These are phyloP conservation scores for Phrynocephalus versicolor DNA, from an alignment of 2,113 vertebrate species.

Conservation along the genomic window DNA sequence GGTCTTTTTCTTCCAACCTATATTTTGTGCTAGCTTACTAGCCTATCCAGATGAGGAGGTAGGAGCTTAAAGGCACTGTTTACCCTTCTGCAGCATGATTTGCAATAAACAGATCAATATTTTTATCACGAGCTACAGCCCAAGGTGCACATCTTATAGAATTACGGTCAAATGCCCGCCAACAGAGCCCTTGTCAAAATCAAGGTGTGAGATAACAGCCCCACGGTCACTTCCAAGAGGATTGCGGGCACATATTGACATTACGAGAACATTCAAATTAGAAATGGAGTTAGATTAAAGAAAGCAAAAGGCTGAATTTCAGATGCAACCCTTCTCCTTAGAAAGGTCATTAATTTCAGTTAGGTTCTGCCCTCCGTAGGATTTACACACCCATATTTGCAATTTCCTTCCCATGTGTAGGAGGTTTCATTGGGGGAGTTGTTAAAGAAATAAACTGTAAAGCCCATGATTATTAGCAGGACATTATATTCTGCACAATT, in stretches of 20 bases:
- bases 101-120: conserved; percentile 14
- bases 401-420: background rate
- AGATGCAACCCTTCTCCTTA: background rate
- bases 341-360: background rate
- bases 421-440: too few relatives aligned
- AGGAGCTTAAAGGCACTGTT: conserved; percentile 13
- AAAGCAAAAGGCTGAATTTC: background rate
- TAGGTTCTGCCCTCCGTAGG: background rate
- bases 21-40: conserved; percentile 4
- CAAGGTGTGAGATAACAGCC: too few relatives aligned
- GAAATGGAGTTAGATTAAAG: background rate
- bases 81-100: conserved; percentile 44
- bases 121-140: background rate
- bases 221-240: background rate
- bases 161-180: background rate
- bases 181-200: background rate
- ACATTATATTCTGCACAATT: background rate
- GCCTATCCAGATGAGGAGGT: conserved; percentile 20
- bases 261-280: background rate
- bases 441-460: background rate
- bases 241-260: background rate
- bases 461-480: background rate
- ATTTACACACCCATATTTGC: background rate
- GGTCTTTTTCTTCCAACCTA: conserved; percentile 35
- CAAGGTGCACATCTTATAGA: background rate